Evolutionary conservation across 2,113 vertebrate genomes (phyloP).

Genomic region (Cephalopterus ornatus): DNA sequence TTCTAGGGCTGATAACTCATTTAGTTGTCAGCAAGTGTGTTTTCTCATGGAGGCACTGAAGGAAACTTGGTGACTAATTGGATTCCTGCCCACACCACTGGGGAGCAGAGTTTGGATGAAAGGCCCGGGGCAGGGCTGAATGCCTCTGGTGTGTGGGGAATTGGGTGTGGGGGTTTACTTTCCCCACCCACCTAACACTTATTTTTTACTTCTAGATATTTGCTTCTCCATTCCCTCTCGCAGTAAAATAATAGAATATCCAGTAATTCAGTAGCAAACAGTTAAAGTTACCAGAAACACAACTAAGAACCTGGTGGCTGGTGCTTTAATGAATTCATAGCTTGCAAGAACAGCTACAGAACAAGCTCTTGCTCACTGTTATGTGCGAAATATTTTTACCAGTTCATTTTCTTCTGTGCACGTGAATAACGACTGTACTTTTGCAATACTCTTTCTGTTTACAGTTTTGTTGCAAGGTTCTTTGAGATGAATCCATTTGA

Average conservation of each 20-base stretch:
- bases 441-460: background rate
- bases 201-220: background rate
- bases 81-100: background rate
- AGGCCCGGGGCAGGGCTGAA: background rate
- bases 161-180: background rate
- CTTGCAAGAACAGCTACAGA: background rate
- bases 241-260: background rate
- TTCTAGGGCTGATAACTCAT: background rate
- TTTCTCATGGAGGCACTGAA: background rate
- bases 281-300: background rate
- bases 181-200: accelerated
- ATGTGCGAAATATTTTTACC: background rate
- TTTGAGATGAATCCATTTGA: slow-evolving; percentile 89
- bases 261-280: background rate
- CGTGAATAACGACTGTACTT: background rate
- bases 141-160: background rate
- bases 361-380: background rate
- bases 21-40: slow-evolving; percentile 26
- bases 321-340: background rate
- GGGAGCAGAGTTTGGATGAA: background rate
- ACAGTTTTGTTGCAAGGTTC: slow-evolving; percentile 77
- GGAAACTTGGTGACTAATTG: background rate
- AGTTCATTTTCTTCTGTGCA: background rate
- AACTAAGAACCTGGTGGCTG: background rate
- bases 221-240: background rate